A percentile compares a stretch with the other conserved stretches of the same genome.
Conservation (phyloP, 2,888 invertebrate genomes). For the Lasioglossum lativentre region DNA sequence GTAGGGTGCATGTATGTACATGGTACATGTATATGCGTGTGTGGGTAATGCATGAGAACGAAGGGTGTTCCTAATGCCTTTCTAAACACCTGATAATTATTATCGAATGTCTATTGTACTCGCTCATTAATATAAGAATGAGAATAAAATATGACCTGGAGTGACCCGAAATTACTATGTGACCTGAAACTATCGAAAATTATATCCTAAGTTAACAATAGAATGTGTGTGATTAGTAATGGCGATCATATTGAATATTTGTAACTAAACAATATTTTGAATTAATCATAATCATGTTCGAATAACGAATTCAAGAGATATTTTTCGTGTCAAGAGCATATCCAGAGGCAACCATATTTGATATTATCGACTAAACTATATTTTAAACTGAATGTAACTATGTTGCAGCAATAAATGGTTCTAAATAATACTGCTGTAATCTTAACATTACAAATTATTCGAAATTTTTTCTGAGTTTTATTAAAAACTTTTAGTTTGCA, state of each 20-base stretch:
- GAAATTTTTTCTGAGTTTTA: not conserved
- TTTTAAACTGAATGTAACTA: slow-evolving; percentile 5
- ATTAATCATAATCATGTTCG: not conserved
- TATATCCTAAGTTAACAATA: slow-evolving; percentile 1
- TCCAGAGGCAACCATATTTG: not conserved
- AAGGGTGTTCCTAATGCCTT: too few species aligned
- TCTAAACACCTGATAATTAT: not conserved
- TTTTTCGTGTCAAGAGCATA: not conserved
- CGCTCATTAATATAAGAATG: not conserved
- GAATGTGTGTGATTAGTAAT: not conserved
- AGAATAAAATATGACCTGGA: not conserved
- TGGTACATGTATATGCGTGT: too few species aligned
- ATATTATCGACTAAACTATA: slow-evolving; percentile 9
- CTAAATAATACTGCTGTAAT: not conserved
- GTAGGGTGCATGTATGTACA: too few species aligned
- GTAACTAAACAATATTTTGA: not conserved
- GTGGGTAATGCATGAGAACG: too few species aligned
- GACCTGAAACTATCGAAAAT: not conserved
- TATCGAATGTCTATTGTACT: not conserved
- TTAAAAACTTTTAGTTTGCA: too few species aligned
- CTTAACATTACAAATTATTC: too few species aligned
- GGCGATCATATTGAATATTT: not conserved
- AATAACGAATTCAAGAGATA: not conserved
- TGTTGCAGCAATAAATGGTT: slow-evolving; percentile 8
- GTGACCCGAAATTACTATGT: slow-evolving; percentile 4